Conservation (phyloP, 2,888 invertebrate species). For the Panzeria rudis region DNA sequence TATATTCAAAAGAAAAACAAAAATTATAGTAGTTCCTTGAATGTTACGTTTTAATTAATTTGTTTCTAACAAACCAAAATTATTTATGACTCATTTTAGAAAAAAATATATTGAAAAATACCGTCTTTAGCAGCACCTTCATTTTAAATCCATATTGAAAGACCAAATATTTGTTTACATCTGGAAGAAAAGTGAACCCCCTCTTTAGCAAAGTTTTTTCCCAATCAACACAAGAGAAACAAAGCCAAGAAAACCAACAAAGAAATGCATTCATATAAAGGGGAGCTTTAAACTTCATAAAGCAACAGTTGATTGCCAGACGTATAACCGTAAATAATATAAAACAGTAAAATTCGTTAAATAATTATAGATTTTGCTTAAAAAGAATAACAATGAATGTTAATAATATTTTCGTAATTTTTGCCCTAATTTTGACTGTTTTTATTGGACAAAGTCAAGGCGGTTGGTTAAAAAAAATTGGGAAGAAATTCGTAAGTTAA, state of each 20-base stretch:
- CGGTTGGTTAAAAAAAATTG: conserved; percentile 75
- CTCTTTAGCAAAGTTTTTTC: not conserved
- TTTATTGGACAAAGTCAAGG: conserved; percentile 74
- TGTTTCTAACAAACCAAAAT: not conserved
- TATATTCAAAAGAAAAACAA: too few species aligned
- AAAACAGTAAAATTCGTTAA: not conserved
- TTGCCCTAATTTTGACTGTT: conserved; percentile 70
- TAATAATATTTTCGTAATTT: conserved; percentile 72
- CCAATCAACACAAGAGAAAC: not conserved
- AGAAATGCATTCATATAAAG: not conserved
- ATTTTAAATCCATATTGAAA: not conserved
- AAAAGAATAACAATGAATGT: conserved; percentile 72
- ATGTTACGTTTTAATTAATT: not conserved
- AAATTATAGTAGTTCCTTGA: not conserved
- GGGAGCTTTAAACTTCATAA: not conserved
- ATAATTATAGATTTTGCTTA: not conserved
- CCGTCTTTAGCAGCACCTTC: too few species aligned
- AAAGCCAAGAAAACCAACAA: not conserved
- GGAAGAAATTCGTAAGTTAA: conserved; percentile 75
- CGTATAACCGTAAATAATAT: not conserved
- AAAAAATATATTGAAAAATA: too few species aligned
- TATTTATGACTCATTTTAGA: too few species aligned
- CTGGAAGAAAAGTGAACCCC: not conserved
- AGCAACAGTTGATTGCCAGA: conserved; percentile 1
- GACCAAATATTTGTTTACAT: not conserved